A percentile compares a stretch with the other conserved stretches of the same genome.
phyloP scores from a whole-genome alignment of 1,140 invertebrate genomes.

The Pseudomyrmex concolor region DNA sequence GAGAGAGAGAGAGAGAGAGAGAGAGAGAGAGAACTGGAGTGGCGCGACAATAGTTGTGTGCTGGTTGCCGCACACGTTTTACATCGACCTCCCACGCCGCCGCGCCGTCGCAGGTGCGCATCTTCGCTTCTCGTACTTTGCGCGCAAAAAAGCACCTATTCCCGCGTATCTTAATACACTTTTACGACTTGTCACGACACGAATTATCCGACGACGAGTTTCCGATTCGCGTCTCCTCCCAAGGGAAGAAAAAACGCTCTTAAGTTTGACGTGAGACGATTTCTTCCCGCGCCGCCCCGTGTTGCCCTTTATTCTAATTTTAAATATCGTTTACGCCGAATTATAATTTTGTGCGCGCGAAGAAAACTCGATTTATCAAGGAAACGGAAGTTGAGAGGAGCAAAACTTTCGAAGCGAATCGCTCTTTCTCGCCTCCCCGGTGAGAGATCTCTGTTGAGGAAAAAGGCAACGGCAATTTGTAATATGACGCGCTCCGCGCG shows the following conservation, averaged over 20 bases:
- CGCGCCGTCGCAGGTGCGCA: conserved; percentile 58
- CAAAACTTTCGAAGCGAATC: neutral
- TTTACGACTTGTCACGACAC: conserved; percentile 25
- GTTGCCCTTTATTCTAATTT: neutral
- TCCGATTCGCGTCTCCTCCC: conserved; percentile 21
- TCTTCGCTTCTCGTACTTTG: conserved; percentile 49
- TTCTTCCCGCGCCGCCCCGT: neutral
- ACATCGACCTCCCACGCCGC: conserved; percentile 33
- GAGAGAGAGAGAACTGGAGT: conserved; percentile 10
- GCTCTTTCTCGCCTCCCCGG: neutral
- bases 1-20: conserved; percentile 22
- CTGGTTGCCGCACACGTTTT: conserved; percentile 55
- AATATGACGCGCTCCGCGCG: conserved; percentile 44
- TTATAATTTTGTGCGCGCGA: conserved; percentile 3
- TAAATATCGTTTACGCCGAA: neutral
- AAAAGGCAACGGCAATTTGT: conserved; percentile 16
- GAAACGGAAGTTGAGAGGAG: conserved; percentile 14
- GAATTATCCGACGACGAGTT: conserved; percentile 6
- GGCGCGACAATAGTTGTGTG: neutral
- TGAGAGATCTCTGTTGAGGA: neutral
- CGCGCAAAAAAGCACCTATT: conserved; percentile 32
- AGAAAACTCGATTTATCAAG: conserved; percentile 47
- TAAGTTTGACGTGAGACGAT: neutral
- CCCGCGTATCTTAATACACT: conserved; percentile 18
- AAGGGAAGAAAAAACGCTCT: neutral